Evolutionary conservation across 2,797 vertebrate genomes (phyloP).

Genomic region (Gallinago nigripennis): DNA sequence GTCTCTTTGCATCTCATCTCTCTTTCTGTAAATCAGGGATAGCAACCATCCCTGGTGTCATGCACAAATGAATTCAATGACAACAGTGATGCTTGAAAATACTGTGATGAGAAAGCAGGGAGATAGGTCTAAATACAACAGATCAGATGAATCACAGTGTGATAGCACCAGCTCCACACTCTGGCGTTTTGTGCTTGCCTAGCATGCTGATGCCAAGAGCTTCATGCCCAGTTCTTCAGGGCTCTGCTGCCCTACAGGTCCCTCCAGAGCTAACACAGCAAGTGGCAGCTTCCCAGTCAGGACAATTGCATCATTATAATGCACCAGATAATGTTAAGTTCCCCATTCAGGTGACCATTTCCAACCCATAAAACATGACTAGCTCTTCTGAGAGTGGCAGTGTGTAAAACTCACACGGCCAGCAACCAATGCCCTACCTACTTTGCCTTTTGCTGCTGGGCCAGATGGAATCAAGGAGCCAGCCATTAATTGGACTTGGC

Average conservation of each 20-base stretch:
- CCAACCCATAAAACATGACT: not conserved
- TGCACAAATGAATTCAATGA: not conserved
- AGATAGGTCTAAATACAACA: not conserved
- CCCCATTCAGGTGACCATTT: not conserved
- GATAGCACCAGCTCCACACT: not conserved
- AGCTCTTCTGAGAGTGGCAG: not conserved
- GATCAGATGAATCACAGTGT: not conserved
- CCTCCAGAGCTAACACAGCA: not conserved
- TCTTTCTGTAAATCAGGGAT: not conserved
- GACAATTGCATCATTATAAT: not conserved
- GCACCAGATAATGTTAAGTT: rapidly evolving
- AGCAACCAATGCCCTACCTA: not conserved
- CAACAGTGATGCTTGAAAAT: not conserved
- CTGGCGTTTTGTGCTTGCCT: not conserved
- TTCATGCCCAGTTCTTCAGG: not conserved
- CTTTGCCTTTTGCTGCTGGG: not conserved
- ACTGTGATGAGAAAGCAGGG: not conserved
- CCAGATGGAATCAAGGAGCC: not conserved
- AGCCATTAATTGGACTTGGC: not conserved
- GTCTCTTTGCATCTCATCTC: not conserved
- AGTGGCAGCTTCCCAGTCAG: not conserved
- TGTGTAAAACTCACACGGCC: not conserved
- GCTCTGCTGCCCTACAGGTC: not conserved
- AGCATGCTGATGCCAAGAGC: not conserved
- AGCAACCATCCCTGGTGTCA: not conserved